phyloP scores from a whole-genome alignment of 2,888 invertebrate genomes.

The Scaptomyza caliginosa region DNA sequence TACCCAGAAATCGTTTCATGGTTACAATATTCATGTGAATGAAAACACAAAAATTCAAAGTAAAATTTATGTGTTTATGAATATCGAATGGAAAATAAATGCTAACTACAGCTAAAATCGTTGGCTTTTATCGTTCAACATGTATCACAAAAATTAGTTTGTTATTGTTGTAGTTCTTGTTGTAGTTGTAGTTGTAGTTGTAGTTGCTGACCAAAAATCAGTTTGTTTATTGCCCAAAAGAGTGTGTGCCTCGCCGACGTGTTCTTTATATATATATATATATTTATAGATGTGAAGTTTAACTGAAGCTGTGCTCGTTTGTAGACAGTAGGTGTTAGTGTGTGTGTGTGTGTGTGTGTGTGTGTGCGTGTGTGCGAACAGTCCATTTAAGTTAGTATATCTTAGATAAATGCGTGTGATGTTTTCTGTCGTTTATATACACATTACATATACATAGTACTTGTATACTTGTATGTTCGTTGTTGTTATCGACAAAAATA shows the following conservation, averaged over 20 bases:
- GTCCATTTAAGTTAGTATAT: slow-evolving; percentile 31
- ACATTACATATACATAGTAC: slow-evolving; percentile 39
- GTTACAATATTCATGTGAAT: slow-evolving; percentile 46
- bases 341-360: slow-evolving; percentile 33
- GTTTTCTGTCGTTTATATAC: slow-evolving; percentile 34
- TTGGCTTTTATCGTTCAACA: slow-evolving; percentile 48
- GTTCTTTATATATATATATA: no score
- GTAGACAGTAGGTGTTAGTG: slow-evolving; percentile 14
- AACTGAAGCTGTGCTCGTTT: slow-evolving; percentile 22
- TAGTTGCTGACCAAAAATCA: slow-evolving; percentile 45
- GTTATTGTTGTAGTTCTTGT: not conserved
- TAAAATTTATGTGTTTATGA: slow-evolving; percentile 15
- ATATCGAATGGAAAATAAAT: slow-evolving; percentile 42
- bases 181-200: slow-evolving; percentile 9
- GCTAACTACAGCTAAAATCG: slow-evolving; percentile 41
- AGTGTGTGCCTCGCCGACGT: slow-evolving; percentile 49
- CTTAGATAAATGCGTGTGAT: slow-evolving; percentile 15
- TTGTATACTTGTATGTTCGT: slow-evolving; percentile 27
- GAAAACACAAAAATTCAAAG: slow-evolving; percentile 30
- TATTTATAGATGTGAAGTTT: slow-evolving; percentile 41
- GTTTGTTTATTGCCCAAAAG: slow-evolving; percentile 30
- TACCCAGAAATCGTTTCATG: slow-evolving; percentile 44
- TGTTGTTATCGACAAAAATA: slow-evolving; percentile 39
- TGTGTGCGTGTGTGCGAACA: slow-evolving; percentile 29
- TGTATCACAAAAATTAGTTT: slow-evolving; percentile 39